Evolutionary conservation across 2,888 invertebrate genomes (phyloP).

Genomic region (Rapana venosa): DNA sequence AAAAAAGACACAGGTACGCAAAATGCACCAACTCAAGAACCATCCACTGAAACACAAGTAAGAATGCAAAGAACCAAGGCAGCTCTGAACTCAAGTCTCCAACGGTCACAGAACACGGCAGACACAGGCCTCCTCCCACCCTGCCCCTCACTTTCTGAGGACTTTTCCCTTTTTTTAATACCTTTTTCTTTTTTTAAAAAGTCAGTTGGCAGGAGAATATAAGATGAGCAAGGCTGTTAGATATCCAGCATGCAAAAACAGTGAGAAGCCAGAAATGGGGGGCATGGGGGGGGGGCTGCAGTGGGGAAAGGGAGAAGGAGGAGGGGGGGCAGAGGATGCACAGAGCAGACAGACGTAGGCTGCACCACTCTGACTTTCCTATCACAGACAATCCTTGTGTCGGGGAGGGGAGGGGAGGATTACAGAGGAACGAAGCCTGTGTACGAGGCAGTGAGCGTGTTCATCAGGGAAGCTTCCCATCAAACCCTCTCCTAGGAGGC

Average conservation of each 20-base stretch:
- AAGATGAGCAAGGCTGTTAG: conserved; percentile 25
- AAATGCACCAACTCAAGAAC: conserved; percentile 27
- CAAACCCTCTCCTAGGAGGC: too few species aligned
- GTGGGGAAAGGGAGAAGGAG: neutral
- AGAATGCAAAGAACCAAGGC: conserved; percentile 39
- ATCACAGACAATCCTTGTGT: conserved; percentile 17
- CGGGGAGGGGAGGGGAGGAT: neutral
- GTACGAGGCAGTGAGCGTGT: conserved; percentile 32
- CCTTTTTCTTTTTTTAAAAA: neutral
- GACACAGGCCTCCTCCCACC: neutral
- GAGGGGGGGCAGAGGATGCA: neutral
- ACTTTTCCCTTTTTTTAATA: neutral
- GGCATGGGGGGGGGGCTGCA: neutral
- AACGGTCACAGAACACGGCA: conserved; percentile 21
- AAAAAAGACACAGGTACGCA: conserved; percentile 28
- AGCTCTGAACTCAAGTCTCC: conserved; percentile 41
- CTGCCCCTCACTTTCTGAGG: neutral
- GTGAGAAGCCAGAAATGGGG: neutral
- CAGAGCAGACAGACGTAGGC: neutral
- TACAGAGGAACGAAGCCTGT: neutral
- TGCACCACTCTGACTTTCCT: conserved; percentile 11
- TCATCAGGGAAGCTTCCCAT: neutral
- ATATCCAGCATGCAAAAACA: conserved; percentile 32
- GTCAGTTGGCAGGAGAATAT: neutral
- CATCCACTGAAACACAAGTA: conserved; percentile 30